Conservation (phyloP, 35 echinoderm and acorn worm genomes). For the Eucidaris tribuloides region DNA sequence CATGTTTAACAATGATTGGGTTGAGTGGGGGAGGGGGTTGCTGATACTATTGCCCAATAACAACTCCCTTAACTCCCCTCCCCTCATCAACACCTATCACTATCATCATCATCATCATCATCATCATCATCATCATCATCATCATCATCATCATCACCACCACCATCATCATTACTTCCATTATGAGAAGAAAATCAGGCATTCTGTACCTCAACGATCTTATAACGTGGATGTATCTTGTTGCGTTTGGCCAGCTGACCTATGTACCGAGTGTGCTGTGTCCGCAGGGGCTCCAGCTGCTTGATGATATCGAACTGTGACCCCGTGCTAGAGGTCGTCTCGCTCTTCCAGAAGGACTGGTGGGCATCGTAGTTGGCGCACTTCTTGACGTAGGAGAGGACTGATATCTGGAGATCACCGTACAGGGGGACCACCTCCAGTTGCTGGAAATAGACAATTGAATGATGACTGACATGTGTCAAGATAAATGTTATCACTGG, state of each 20-base stretch:
- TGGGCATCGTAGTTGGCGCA: constrained; percentile 73
- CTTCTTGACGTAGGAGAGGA: constrained; percentile 80
- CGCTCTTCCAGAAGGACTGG: constrained; percentile 72
- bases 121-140: neutral
- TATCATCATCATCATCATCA: neutral
- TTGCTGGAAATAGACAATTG: too few species aligned
- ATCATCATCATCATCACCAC: neutral
- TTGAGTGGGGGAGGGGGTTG: too few species aligned
- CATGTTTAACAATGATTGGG: too few species aligned
- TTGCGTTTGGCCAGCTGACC: constrained; percentile 73
- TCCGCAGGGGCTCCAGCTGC: constrained; percentile 29
- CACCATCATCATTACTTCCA: neutral
- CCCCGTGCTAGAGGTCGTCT: neutral
- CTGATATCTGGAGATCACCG: constrained; percentile 82
- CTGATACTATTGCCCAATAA: too few species aligned
- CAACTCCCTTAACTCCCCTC: too few species aligned
- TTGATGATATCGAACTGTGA: constrained; percentile 84
- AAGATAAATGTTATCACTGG: too few species aligned
- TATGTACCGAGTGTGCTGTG: constrained; percentile 71
- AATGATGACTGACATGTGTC: too few species aligned
- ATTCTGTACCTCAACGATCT: constrained; percentile 4
- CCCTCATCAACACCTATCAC: neutral
- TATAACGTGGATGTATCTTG: constrained; percentile 31
- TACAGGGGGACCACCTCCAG: constrained; percentile 82
- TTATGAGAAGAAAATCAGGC: too few species aligned